Conservation (phyloP, 2,797 vertebrate species). For the Apogon hyalosoma region DNA sequence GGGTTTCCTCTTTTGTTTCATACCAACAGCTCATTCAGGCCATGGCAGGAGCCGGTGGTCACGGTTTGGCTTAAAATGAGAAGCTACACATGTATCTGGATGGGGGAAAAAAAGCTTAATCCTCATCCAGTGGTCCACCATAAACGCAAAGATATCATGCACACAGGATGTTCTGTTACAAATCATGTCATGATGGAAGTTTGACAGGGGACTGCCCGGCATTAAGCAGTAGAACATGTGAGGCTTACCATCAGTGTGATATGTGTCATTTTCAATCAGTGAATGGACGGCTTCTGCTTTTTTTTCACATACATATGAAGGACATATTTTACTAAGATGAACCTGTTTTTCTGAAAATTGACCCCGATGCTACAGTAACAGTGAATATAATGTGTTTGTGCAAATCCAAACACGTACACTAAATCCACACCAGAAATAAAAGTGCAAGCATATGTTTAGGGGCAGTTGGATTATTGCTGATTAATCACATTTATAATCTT, state of each 20-base stretch:
- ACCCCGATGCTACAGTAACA: neutral
- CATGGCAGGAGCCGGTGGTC: conserved; percentile 64
- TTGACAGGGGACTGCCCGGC: conserved; percentile 49
- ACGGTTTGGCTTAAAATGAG: conserved; percentile 62
- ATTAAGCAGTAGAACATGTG: conserved; percentile 59
- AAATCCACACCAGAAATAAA: conserved; percentile 3
- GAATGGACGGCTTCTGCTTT: conserved; percentile 24
- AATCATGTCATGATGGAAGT: conserved; percentile 56
- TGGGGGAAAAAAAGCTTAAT: conserved; percentile 35
- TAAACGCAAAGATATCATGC: conserved; percentile 48
- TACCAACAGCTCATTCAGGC: conserved; percentile 59
- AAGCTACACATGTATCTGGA: conserved; percentile 51
- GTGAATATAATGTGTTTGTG: neutral
- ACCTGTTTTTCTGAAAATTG: neutral
- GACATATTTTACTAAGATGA: neutral
- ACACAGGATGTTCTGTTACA: conserved; percentile 57
- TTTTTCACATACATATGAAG: conserved; percentile 11
- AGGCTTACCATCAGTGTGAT: conserved; percentile 54
- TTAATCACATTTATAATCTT: no score
- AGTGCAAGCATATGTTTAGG: neutral
- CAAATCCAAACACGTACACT: neutral
- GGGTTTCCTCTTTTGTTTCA: conserved; percentile 57
- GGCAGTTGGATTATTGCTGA: no score
- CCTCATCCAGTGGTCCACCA: conserved; percentile 57
- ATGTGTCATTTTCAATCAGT: conserved; percentile 62